These are phyloP conservation scores for Cistogaster globosa DNA, from an alignment of 2,888 invertebrate genomes.

Conservation along the genomic window DNA sequence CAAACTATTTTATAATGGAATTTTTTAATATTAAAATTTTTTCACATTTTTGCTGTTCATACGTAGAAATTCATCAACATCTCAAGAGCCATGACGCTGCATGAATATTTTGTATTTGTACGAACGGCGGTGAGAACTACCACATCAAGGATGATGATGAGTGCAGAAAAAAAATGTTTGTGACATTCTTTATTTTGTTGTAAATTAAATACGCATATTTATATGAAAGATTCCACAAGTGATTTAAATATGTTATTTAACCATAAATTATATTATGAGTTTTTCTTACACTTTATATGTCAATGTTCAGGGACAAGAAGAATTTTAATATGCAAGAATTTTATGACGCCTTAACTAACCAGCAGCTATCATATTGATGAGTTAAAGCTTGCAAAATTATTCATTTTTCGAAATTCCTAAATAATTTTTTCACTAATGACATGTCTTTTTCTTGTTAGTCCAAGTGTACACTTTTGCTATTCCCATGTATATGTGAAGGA, in stretches of 20 bases:
- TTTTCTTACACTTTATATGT: constrained; percentile 1
- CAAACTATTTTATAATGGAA: constrained; percentile 62
- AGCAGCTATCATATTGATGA: too few relatives aligned
- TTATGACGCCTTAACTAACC: too few relatives aligned
- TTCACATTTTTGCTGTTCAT: constrained; percentile 44
- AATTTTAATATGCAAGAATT: neutral
- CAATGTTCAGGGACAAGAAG: neutral
- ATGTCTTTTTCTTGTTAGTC: too few relatives aligned
- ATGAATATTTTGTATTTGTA: constrained; percentile 45
- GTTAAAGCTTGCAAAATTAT: too few relatives aligned
- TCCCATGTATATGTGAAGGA: too few relatives aligned
- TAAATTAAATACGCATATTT: constrained; percentile 22
- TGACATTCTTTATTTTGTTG: constrained; percentile 31
- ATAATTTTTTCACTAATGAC: too few relatives aligned
- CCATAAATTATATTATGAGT: constrained; percentile 3
- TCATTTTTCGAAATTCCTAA: too few relatives aligned
- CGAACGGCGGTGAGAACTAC: neutral
- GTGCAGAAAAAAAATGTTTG: constrained; percentile 2
- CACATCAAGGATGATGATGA: neutral
- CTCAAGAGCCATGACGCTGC: constrained; percentile 34
- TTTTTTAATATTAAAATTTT: constrained; percentile 66
- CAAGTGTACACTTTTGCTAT: too few relatives aligned
- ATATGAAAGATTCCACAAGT: constrained; percentile 23
- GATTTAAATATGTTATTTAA: constrained; percentile 42
- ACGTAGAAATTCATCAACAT: constrained; percentile 32